Conservation (phyloP, 2,797 vertebrate genomes). For the Xyrichtys novacula region DNA sequence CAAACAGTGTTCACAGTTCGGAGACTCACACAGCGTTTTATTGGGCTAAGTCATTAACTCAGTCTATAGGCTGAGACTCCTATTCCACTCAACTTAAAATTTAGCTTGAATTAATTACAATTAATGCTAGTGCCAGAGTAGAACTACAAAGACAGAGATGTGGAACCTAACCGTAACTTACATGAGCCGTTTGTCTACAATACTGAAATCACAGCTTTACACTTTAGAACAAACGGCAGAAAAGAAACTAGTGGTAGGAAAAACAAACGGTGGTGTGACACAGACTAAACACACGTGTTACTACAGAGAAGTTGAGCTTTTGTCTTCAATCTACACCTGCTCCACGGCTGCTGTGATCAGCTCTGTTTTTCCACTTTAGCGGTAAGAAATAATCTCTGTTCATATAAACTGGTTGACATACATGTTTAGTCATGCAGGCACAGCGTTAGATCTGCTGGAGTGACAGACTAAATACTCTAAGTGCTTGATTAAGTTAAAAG, state of each 20-base stretch:
- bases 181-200: conserved; percentile 1
- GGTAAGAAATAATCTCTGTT: conserved; percentile 18
- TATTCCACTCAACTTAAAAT: neutral
- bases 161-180: neutral
- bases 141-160: neutral
- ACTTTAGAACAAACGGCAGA: neutral
- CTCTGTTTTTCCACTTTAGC: neutral
- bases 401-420: conserved; percentile 31
- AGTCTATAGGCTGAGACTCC: neutral
- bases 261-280: conserved; percentile 19
- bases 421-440: conserved; percentile 54
- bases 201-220: conserved; percentile 12
- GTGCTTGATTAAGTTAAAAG: conserved; percentile 31
- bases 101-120: neutral
- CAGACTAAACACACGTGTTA: conserved; percentile 9
- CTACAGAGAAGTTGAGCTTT: neutral
- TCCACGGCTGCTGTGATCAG: neutral
- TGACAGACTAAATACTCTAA: conserved; percentile 12
- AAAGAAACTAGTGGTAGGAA: neutral
- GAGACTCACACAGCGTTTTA: neutral
- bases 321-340: neutral
- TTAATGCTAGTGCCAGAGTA: neutral
- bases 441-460: conserved; percentile 49
- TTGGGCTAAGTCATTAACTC: neutral
- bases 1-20: too few species aligned